These are phyloP conservation scores for Nymphalis polychloros DNA, from an alignment of 2,888 invertebrate genomes.

Conservation along the genomic window DNA sequence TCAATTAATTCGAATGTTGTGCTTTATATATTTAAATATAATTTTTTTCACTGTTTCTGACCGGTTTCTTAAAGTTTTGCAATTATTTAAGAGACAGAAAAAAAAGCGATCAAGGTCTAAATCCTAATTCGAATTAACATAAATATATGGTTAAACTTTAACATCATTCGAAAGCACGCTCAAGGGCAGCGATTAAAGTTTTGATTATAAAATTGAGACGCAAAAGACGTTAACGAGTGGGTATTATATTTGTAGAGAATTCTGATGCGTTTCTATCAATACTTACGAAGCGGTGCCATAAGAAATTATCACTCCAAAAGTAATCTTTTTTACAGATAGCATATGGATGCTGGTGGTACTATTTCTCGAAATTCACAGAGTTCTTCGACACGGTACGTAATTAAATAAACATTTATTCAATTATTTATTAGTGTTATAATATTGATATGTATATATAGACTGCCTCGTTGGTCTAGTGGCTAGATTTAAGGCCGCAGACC, in stretches of 20 bases:
- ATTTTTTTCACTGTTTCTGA: not conserved
- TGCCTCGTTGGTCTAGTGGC: too few relatives aligned
- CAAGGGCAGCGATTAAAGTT: conserved; percentile 18
- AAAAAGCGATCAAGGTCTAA: conserved; percentile 21
- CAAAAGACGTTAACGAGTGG: not conserved
- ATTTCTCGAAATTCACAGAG: conserved; percentile 96
- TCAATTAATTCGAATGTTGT: not conserved
- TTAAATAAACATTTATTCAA: not conserved
- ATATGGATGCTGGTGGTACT: conserved; percentile 95
- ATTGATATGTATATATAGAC: too few relatives aligned
- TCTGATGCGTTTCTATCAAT: too few relatives aligned
- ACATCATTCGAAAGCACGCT: conserved; percentile 13
- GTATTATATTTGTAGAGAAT: not conserved
- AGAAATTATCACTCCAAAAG: too few relatives aligned
- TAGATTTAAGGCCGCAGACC: too few relatives aligned
- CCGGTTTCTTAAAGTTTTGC: conserved; percentile 11
- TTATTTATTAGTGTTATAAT: not conserved
- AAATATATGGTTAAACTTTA: conserved; percentile 16
- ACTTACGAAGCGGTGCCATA: too few relatives aligned
- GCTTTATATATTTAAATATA: not conserved
- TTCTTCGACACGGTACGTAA: conserved; percentile 91
- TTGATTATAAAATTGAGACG: conserved; percentile 9
- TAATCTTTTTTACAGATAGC: conserved; percentile 85
- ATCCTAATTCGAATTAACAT: conserved; percentile 18
- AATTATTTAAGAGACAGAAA: conserved; percentile 7